phyloP scores from a whole-genome alignment of 2,888 invertebrate species.

The Cryptocheilus praepositus region DNA sequence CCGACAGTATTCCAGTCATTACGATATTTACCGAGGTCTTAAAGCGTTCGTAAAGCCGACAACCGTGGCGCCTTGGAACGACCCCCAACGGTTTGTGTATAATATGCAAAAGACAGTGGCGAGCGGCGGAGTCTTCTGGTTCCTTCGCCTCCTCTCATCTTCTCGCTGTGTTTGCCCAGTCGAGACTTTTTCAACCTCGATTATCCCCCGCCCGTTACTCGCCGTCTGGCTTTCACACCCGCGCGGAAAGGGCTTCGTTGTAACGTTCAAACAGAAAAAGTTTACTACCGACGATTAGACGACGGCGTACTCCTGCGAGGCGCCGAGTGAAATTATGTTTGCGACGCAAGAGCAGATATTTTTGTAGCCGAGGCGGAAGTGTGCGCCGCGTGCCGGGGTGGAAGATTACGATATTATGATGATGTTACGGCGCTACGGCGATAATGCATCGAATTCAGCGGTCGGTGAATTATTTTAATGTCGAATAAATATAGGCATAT shows the following conservation, averaged over 20 bases:
- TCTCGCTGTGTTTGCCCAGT: constrained; percentile 44
- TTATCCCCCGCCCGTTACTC: constrained; percentile 23
- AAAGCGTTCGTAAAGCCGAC: constrained; percentile 44
- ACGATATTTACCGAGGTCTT: constrained; percentile 67
- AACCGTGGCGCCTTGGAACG: constrained; percentile 24
- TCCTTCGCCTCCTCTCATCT: constrained; percentile 24
- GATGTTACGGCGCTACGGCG: too few species aligned
- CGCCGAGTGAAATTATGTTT: too few species aligned
- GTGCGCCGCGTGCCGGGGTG: too few species aligned
- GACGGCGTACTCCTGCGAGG: background rate
- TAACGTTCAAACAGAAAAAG: too few species aligned
- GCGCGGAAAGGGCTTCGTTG: too few species aligned
- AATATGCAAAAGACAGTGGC: constrained; percentile 32
- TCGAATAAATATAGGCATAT: too few species aligned
- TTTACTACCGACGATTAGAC: background rate
- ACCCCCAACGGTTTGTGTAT: constrained; percentile 15
- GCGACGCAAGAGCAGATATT: too few species aligned
- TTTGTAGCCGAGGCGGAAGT: too few species aligned
- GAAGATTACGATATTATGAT: too few species aligned
- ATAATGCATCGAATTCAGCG: too few species aligned
- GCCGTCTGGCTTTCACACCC: background rate
- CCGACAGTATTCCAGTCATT: constrained; percentile 67
- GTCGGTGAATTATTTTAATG: too few species aligned
- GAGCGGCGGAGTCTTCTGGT: constrained; percentile 6
- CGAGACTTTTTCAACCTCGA: constrained; percentile 39